A percentile compares a stretch with the other conserved stretches of the same genome.
Evolutionary conservation across 2,113 vertebrate genomes (phyloP).

Genomic region (Rhinogobius similis): DNA sequence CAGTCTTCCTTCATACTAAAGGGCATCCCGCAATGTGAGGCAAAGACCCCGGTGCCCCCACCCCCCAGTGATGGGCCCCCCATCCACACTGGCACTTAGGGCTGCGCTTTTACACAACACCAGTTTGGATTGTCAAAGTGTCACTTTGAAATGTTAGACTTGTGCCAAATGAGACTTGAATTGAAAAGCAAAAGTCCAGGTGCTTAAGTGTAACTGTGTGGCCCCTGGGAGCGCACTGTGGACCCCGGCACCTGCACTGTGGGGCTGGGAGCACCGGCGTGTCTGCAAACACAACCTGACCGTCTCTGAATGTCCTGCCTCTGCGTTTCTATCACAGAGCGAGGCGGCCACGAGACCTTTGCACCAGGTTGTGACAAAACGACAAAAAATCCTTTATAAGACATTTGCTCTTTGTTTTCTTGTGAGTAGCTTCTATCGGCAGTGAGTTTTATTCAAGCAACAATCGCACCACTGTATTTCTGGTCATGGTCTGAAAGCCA

Average conservation of each 20-base stretch:
- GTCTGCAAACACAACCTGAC: slow-evolving; percentile 60
- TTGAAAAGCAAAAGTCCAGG: slow-evolving; percentile 7
- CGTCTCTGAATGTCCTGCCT: slow-evolving; percentile 38
- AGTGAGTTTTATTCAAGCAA: slow-evolving; percentile 68
- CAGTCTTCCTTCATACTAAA: slow-evolving; percentile 80
- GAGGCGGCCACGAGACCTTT: slow-evolving; percentile 27
- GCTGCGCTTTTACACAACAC: too few species aligned
- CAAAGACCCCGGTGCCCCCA: slow-evolving; percentile 57
- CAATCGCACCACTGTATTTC: slow-evolving; percentile 43
- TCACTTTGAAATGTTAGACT: background rate
- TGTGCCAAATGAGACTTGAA: background rate
- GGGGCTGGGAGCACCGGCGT: slow-evolving; percentile 47
- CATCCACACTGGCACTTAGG: background rate
- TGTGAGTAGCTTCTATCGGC: slow-evolving; percentile 63
- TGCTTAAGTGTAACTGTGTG: slow-evolving; percentile 21
- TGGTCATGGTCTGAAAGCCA: slow-evolving; percentile 36
- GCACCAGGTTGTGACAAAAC: slow-evolving; percentile 44
- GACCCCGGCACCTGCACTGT: slow-evolving; percentile 39
- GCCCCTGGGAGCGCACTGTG: slow-evolving; percentile 36
- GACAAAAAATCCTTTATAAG: slow-evolving; percentile 36
- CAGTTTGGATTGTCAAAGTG: background rate
- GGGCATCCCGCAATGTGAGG: slow-evolving; percentile 76
- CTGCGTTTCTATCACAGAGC: slow-evolving; percentile 23
- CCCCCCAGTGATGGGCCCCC: slow-evolving; percentile 29
- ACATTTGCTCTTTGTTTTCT: slow-evolving; percentile 72